Base-by-base conservation (phyloP, 2,797 vertebrate species). In the Mallotus villosus region DNA sequence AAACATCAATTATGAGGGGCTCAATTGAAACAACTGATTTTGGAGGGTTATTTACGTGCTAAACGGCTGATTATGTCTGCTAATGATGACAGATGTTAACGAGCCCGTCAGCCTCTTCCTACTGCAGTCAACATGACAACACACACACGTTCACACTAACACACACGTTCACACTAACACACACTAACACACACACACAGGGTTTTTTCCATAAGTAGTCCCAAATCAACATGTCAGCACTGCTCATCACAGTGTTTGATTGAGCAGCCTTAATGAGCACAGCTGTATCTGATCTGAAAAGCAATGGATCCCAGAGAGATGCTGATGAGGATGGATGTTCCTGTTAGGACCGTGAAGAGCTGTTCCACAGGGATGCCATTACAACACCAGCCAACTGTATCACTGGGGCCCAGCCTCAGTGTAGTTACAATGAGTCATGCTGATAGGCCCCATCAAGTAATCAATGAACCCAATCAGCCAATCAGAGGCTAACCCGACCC, bases 41-140 rank as follows among this genome's bases (percentile, higher is more conserved):
- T 46, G 41, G 41, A 46, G 41, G 2, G 41, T 46, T 46, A 46
- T 46, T 46, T 46, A 46, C 63, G 46, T 37, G 37, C 32, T 21
- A 27, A 65, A 32, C n/a, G 21, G 27, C 9, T 41, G n/a, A 37
- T 64, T 34, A 41, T 2, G 1, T 62, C 32, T 63, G 21, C 58
- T 60, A 24, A 60, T 60, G 58, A 60, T 24, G 21, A 14, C 58
- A 60, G 58, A 60, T 27, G 24, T 60, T 60, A 60, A 60, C 24
- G 12, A 60, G 8, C 11, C 51, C 19, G 51, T 55, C 51, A 55
- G 51, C 51, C 51, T n/a, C 14, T n/a, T n/a, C 51, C 17, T 17
- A 17, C 51, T n/a, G 16, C 19, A 51, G 49, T 51, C 49, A 53
- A 53, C 51, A 53, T 53, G 51, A 19, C 51, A 17, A 11, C 51